These are phyloP conservation scores for Aromia moschata DNA, from an alignment of 2,888 invertebrate species.

Conservation along the genomic window DNA sequence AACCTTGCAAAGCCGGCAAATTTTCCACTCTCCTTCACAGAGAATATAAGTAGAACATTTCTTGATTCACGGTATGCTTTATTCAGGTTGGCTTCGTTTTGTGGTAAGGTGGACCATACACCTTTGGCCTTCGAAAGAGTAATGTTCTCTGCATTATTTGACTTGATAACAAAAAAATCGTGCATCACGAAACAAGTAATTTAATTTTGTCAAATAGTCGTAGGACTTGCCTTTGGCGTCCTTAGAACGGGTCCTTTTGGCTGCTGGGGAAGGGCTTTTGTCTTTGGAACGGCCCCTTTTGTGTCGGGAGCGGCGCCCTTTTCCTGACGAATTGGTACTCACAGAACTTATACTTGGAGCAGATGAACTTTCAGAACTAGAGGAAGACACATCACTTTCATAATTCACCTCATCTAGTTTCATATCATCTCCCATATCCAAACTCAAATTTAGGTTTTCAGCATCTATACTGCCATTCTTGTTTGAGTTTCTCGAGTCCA, in stretches of 20 bases:
- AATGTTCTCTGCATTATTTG: conserved; percentile 97
- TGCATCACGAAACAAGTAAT: conserved; percentile 94
- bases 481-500: conserved; percentile 58
- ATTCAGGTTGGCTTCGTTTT: conserved; percentile 95
- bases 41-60: conserved; percentile 95
- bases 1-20: conserved; percentile 94
- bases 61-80: conserved; percentile 92
- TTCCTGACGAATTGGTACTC: conserved; percentile 72
- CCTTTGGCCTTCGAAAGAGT: conserved; percentile 93
- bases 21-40: conserved; percentile 97
- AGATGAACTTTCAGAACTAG: conserved; percentile 75
- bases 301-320: conserved; percentile 67
- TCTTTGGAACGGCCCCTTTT: conserved; percentile 65
- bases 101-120: conserved; percentile 97
- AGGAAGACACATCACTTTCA: conserved; percentile 90
- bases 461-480: conserved; percentile 61
- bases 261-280: conserved; percentile 56
- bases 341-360: conserved; percentile 82
- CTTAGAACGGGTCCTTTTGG: conserved; percentile 59
- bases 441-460: conserved; percentile 60
- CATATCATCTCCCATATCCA: conserved; percentile 81
- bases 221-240: conserved; percentile 72
- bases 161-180: conserved; percentile 96
- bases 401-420: conserved; percentile 81
- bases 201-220: conserved; percentile 88